Evolutionary conservation across 2,797 vertebrate species (phyloP).

Genomic region (Pseudochirops corinnae): DNA sequence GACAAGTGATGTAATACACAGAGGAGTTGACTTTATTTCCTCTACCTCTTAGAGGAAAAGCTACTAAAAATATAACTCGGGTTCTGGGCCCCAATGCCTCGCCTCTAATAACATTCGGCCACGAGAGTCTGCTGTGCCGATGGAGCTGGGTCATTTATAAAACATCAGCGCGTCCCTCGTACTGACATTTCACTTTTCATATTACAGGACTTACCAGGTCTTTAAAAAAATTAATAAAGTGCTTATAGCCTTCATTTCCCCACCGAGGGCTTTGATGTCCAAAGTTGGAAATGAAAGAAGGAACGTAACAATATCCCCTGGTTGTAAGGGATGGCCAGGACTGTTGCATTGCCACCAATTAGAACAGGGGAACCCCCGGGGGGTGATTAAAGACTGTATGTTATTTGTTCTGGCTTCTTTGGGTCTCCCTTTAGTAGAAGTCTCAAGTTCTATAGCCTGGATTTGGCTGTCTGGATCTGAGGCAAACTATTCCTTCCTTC

Average conservation of each 20-base stretch:
- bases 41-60: slow-evolving; percentile 78
- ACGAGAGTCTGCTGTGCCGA: slow-evolving; percentile 72
- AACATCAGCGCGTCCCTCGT: slow-evolving; percentile 83
- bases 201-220: slow-evolving; percentile 79
- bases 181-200: slow-evolving; percentile 80
- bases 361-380: slow-evolving; percentile 70
- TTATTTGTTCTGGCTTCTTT: slow-evolving; percentile 77
- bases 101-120: slow-evolving; percentile 78
- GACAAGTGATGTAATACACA: slow-evolving; percentile 79
- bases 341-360: slow-evolving; percentile 77
- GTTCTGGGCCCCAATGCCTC: slow-evolving; percentile 76
- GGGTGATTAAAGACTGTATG: slow-evolving; percentile 71
- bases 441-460: slow-evolving; percentile 72
- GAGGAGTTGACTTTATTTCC: slow-evolving; percentile 74
- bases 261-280: slow-evolving; percentile 84
- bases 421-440: slow-evolving; percentile 78
- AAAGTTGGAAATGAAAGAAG: slow-evolving; percentile 83
- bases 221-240: slow-evolving; percentile 86
- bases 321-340: slow-evolving; percentile 80
- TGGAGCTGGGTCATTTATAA: slow-evolving; percentile 81
- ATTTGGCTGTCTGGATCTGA: slow-evolving; percentile 71
- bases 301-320: slow-evolving; percentile 81
- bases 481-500: slow-evolving; percentile 61
- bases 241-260: slow-evolving; percentile 85
- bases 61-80: slow-evolving; percentile 83